Conservation (phyloP, 2,113 vertebrate genomes). For the Alligator sinensis region DNA sequence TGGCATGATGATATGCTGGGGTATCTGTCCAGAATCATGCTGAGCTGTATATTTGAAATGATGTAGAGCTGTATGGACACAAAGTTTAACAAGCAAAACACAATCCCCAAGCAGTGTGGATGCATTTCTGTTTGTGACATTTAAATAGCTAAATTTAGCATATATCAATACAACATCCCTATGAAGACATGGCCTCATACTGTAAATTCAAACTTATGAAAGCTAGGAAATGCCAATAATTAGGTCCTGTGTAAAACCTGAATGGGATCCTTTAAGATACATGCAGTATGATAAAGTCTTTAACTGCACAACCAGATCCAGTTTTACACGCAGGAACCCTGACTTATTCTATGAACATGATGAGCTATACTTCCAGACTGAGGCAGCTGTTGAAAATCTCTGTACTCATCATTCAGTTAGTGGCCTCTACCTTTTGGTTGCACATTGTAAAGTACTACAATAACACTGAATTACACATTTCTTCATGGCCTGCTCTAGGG, state of each 20-base stretch:
- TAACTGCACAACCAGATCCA: accelerated
- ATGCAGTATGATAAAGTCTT: neutral
- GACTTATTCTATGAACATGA: neutral
- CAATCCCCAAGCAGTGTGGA: too few species aligned
- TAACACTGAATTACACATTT: conserved; percentile 26
- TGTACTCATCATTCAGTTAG: neutral
- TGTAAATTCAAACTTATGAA: neutral
- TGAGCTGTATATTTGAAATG: too few species aligned
- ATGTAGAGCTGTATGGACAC: too few species aligned
- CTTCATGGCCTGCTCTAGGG: conserved; percentile 22
- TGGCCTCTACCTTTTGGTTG: neutral
- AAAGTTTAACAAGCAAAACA: too few species aligned
- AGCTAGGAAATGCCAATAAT: neutral
- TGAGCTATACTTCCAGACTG: neutral
- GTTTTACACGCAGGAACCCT: neutral
- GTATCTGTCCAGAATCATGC: too few species aligned
- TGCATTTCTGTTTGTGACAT: too few species aligned
- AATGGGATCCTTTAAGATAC: neutral
- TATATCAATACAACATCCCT: too few species aligned
- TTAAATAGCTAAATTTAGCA: too few species aligned
- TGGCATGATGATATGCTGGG: too few species aligned
- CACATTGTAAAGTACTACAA: neutral
- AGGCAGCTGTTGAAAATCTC: neutral
- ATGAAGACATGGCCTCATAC: neutral
- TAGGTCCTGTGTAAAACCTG: neutral